These are phyloP conservation scores for Lumbricus terrestris DNA, from an alignment of 2,888 invertebrate species.

Conservation along the genomic window DNA sequence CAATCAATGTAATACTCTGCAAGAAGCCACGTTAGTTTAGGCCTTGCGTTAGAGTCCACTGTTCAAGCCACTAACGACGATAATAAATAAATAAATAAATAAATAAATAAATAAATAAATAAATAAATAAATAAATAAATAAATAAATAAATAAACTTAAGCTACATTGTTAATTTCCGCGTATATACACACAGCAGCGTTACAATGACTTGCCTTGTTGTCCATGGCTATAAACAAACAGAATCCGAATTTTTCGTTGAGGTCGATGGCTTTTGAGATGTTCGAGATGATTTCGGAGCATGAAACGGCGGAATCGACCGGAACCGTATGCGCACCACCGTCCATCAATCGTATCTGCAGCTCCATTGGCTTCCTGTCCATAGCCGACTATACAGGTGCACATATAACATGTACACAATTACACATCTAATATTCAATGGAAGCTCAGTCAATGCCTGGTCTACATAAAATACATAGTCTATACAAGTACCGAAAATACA, in stretches of 20 bases:
- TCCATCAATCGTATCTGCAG: conserved; percentile 38
- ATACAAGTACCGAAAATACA: neutral
- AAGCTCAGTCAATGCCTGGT: neutral
- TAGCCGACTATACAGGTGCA: conserved; percentile 30
- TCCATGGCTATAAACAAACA: conserved; percentile 38
- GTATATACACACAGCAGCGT: neutral
- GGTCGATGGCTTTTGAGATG: conserved; percentile 33
- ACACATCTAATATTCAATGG: neutral
- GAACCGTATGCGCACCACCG: conserved; percentile 30
- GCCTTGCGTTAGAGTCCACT: neutral
- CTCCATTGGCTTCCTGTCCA: conserved; percentile 28
- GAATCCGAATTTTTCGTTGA: conserved; percentile 40
- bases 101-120: no score
- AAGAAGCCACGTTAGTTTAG: no score
- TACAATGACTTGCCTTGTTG: conserved; percentile 33
- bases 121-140: no score
- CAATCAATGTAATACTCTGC: no score
- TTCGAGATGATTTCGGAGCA: conserved; percentile 33
- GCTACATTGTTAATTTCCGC: neutral
- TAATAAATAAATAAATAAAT: no score
- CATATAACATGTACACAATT: no score
- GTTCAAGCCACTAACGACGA: neutral
- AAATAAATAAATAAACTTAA: no score
- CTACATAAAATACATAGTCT: neutral
- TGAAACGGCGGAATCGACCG: conserved; percentile 37